Conservation (phyloP, 2,797 vertebrate species). For the Scyliorhinus canicula region DNA sequence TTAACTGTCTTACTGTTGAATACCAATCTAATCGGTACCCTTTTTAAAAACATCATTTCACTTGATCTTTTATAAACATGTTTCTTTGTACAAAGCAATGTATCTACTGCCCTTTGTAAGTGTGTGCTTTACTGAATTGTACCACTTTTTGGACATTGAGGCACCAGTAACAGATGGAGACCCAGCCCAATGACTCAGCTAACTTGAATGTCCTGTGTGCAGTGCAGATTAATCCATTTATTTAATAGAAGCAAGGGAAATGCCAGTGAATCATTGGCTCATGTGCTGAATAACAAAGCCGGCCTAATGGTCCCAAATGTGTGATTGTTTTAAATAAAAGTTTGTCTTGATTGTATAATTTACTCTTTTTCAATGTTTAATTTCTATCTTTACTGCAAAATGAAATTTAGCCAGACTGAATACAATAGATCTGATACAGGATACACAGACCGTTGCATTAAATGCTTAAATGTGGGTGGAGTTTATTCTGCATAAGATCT, state of each 20-base stretch:
- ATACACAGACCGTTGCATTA: not conserved
- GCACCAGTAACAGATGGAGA: not conserved
- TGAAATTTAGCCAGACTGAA: not conserved
- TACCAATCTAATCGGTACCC: not conserved
- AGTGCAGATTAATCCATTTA: constrained; percentile 30
- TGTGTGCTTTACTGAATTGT: not conserved
- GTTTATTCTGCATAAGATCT: too few species aligned
- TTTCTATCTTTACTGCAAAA: not conserved
- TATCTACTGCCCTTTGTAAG: not conserved
- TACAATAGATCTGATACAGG: too few species aligned
- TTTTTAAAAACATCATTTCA: not conserved
- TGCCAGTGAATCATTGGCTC: not conserved
- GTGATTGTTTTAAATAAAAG: not conserved
- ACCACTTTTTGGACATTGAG: not conserved
- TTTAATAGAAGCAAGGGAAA: not conserved
- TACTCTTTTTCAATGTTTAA: not conserved
- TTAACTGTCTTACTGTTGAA: not conserved
- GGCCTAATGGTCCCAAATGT: not conserved
- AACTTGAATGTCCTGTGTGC: not conserved
- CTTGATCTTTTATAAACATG: not conserved
- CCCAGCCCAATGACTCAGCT: constrained; percentile 33
- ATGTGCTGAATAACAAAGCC: not conserved
- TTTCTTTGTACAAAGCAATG: not conserved
- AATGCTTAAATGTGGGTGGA: too few species aligned
- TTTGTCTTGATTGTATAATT: not conserved